Percentiles rank a stretch among this genome's conserved stretches.
phyloP scores from a whole-genome alignment of 2,113 vertebrate species.

The Rallus limicola region DNA sequence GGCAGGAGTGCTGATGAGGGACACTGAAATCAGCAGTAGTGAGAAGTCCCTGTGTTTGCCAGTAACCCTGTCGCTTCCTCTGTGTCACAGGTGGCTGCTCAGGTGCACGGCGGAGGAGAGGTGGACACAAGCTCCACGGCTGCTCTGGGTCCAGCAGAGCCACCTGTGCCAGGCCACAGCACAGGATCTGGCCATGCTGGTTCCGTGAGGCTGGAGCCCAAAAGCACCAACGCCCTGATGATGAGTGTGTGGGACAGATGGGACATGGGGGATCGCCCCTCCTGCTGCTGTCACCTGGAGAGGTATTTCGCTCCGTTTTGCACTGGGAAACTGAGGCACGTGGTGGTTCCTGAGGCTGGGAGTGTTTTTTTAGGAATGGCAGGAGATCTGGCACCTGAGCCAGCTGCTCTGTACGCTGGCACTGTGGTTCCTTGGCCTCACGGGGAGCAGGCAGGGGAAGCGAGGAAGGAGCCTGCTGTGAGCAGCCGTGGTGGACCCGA shows the following conservation, averaged over 20 bases:
- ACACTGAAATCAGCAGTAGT: neutral
- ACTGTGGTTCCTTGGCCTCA: slow-evolving; percentile 39
- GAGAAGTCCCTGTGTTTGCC: slow-evolving; percentile 14
- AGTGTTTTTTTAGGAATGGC: neutral
- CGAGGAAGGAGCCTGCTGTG: slow-evolving; percentile 66
- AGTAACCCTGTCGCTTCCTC: slow-evolving; percentile 32
- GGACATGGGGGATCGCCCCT: neutral
- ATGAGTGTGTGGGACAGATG: neutral
- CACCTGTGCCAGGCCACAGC: fast-evolving
- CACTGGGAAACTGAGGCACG: neutral
- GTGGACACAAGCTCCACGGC: fast-evolving
- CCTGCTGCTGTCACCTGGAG: fast-evolving
- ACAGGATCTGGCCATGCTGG: neutral
- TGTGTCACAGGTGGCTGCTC: neutral
- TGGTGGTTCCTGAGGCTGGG: neutral
- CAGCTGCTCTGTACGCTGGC: slow-evolving; percentile 54
- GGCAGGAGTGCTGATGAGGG: neutral
- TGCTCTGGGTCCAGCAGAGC: neutral
- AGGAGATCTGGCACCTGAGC: slow-evolving; percentile 29
- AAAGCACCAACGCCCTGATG: fast-evolving
- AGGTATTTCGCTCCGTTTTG: neutral
- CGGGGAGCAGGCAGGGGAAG: slow-evolving; percentile 68
- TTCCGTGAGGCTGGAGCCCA: neutral
- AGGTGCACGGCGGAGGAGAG: neutral
- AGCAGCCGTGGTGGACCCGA: slow-evolving; percentile 66